phyloP scores from a whole-genome alignment of 1,140 invertebrate species.

The Heterodera schachtii region DNA sequence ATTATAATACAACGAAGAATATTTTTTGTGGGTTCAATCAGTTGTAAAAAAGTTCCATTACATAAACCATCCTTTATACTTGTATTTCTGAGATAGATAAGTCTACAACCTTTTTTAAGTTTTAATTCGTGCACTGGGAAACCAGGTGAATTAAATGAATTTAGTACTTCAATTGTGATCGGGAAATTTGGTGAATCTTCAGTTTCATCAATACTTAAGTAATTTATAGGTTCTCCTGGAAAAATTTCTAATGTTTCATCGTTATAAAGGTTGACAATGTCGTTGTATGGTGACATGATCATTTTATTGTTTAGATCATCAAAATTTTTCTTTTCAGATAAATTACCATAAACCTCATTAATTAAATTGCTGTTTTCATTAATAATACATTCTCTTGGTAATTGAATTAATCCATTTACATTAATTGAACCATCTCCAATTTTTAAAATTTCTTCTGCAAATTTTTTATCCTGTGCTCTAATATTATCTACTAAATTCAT shows the following conservation, averaged over 20 bases:
- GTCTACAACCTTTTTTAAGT: constrained; percentile 24
- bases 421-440: constrained; percentile 47
- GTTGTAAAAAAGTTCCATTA: constrained; percentile 37
- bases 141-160: constrained; percentile 8
- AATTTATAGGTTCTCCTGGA: constrained; percentile 14
- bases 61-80: constrained; percentile 29
- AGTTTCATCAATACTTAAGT: constrained; percentile 27
- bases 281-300: constrained; percentile 44
- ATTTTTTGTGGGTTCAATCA: constrained; percentile 19
- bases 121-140: constrained; percentile 21
- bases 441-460: constrained; percentile 46
- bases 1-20: constrained; percentile 39
- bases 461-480: constrained; percentile 34
- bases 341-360: constrained; percentile 27
- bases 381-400: constrained; percentile 34
- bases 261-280: constrained; percentile 35
- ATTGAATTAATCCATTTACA: constrained; percentile 35
- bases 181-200: constrained; percentile 9
- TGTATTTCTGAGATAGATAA: constrained; percentile 31
- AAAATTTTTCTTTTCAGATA: constrained; percentile 17
- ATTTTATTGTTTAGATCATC: constrained; percentile 11
- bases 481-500: constrained; percentile 49
- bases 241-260: constrained; percentile 23
- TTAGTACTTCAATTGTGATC: constrained; percentile 17
- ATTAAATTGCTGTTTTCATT: constrained; percentile 7